These are phyloP conservation scores for Mus pahari DNA, from an alignment of 2,113 vertebrate genomes.

Conservation along the genomic window DNA sequence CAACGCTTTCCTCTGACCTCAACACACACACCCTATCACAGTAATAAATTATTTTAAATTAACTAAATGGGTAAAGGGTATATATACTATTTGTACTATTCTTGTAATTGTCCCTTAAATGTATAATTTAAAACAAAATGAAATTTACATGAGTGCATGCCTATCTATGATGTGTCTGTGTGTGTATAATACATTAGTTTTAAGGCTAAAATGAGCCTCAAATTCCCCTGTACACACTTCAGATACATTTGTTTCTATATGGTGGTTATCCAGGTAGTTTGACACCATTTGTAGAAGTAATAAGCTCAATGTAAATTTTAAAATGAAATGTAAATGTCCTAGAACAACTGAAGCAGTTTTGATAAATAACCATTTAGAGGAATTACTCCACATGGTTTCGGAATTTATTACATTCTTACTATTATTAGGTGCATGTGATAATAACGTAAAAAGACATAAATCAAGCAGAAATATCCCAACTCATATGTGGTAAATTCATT, in stretches of 20 bases:
- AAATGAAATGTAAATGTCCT: neutral
- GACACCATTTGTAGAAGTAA: neutral
- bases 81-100: neutral
- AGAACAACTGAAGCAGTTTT: neutral
- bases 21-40: too few relatives aligned
- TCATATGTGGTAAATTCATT: neutral
- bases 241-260: neutral
- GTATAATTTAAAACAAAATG: neutral
- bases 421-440: neutral
- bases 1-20: neutral
- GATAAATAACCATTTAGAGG: neutral
- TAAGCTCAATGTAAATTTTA: neutral
- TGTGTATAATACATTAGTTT: neutral
- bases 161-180: neutral
- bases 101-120: neutral
- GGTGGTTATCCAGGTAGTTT: neutral
- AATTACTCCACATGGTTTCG: neutral
- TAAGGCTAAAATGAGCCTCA: neutral
- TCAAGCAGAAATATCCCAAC: neutral
- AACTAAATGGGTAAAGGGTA: neutral
- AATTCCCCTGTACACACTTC: neutral
- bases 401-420: neutral
- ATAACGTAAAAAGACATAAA: neutral
- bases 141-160: neutral
- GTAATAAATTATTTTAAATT: neutral